Percentiles rank a stretch among this genome's conserved stretches.
These are phyloP conservation scores for Petrocephalus zakoni DNA, from an alignment of 2,113 vertebrate species.

Conservation along the genomic window DNA sequence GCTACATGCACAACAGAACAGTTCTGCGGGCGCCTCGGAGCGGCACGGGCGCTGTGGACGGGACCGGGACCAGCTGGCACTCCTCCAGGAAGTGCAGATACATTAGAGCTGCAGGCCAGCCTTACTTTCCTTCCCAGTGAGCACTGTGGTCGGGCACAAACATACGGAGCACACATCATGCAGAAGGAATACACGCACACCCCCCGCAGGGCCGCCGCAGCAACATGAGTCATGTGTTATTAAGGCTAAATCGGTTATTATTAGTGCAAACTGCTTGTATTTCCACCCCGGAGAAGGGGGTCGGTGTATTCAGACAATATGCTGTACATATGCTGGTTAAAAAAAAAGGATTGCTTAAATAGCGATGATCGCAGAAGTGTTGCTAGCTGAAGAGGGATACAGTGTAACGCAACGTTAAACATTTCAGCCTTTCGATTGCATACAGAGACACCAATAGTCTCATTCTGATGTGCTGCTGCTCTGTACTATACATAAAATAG, in stretches of 20 bases:
- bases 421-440: background rate
- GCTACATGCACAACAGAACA: background rate
- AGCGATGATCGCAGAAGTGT: background rate
- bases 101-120: background rate
- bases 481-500: background rate
- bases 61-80: background rate
- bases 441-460: background rate
- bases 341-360: background rate
- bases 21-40: background rate
- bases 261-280: background rate
- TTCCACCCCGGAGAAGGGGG: background rate
- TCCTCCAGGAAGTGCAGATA: background rate
- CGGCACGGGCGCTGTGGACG: background rate
- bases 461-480: background rate
- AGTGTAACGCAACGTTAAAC: background rate
- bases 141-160: background rate
- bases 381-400: background rate
- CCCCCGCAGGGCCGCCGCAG: background rate
- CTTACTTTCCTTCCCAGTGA: background rate
- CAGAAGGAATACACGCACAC: background rate
- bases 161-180: constrained; percentile 5
- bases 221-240: background rate
- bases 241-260: background rate
- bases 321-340: background rate
- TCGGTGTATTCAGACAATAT: background rate